These are phyloP conservation scores for Danaus melanippus DNA, from an alignment of 1,140 invertebrate species.

Conservation along the genomic window DNA sequence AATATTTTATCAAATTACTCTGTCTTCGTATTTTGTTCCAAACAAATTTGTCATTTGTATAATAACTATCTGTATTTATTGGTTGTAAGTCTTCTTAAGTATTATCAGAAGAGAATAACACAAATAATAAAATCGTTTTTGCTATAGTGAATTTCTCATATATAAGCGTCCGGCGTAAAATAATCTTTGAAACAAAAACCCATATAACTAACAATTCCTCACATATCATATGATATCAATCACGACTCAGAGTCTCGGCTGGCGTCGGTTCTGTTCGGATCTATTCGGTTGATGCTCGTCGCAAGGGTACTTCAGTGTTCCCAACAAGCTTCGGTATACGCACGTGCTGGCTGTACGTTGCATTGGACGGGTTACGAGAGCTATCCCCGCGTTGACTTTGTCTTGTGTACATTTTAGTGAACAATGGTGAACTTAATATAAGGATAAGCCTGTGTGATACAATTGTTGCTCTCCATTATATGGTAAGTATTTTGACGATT, in stretches of 20 bases:
- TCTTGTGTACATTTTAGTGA: constrained; percentile 30
- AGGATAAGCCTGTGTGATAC: constrained; percentile 31
- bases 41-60: too few species aligned
- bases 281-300: constrained; percentile 43
- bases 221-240: constrained; percentile 71
- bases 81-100: too few species aligned
- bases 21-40: too few species aligned
- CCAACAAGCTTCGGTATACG: constrained; percentile 40
- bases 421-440: constrained; percentile 35
- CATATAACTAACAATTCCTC: constrained; percentile 63
- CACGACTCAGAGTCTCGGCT: constrained; percentile 55
- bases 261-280: constrained; percentile 45
- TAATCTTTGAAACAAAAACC: constrained; percentile 64
- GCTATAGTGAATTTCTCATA: neutral
- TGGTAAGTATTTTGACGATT: constrained; percentile 35
- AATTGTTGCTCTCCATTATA: constrained; percentile 38
- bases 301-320: constrained; percentile 45
- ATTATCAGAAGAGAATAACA: too few species aligned
- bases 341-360: constrained; percentile 44
- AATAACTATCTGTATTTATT: too few species aligned
- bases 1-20: too few species aligned
- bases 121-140: too few species aligned
- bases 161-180: constrained; percentile 30
- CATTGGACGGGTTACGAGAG: constrained; percentile 32
- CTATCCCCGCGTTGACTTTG: constrained; percentile 5